Evolutionary conservation across 2,113 vertebrate genomes (phyloP), one percentile per base, ranked within the genome.

Genomic region (Lates calcarifer): DNA sequence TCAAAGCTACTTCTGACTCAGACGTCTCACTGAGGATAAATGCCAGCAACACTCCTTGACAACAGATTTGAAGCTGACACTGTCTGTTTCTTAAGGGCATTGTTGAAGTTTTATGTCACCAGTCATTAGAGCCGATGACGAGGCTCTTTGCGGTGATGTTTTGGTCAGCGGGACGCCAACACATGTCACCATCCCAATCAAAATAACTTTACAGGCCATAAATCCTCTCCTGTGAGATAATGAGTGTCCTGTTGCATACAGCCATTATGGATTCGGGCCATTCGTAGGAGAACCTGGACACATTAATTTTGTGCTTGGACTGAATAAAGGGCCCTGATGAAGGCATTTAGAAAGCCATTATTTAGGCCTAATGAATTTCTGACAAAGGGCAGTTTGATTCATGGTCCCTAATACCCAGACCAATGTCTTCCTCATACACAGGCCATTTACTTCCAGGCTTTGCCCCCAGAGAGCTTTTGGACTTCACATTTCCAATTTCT

Each of bases 281-380:
- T 56, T 73, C 0, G 14, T 15, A 82, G 78, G 9, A 73, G 47
- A 86, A 85, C 72, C 73, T 81, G 67, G 58, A 17, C 35, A 70
- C 74, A 85, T 88, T 84, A 15, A 79, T 86, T 80, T 77, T 41
- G 73, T 67, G 51, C 51, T 81, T 75, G 49, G 73, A 68, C 82
- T 24, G 75, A 86, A 75, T 81, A 79, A 83, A 85, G 29, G 33
- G 43, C 53, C 26, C 37, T 60, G 77, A 85, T 86, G 58, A 90
- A 71, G 74, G 63, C 75, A 80, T 92, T 92, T 85, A 83, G 57
- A 80, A 84, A 85, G 74, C 81, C 58, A 88, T 89, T 90, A 87
- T 81, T 90, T 87, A 82, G 84, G 65, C 55, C 39, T 81, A 85
- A 86, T 91, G 82, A 64, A 85, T 91, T 87, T 79, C 70, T 77